phyloP scores from a whole-genome alignment of 2,888 invertebrate genomes.

The Alentia gelatinosa region DNA sequence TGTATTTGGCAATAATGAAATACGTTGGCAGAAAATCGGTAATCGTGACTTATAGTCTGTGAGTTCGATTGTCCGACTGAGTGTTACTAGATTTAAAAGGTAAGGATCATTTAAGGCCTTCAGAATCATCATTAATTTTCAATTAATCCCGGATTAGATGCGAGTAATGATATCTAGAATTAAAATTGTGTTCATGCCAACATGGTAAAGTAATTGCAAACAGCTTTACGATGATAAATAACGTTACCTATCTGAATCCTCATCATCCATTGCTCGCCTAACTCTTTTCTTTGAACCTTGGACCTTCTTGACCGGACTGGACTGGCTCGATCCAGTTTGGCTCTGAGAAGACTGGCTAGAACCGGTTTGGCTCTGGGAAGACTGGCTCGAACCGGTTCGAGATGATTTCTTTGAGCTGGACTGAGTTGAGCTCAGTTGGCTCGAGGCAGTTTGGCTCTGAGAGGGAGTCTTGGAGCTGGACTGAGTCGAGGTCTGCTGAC shows the following conservation, averaged over 20 bases:
- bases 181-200: too few species aligned
- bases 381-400: conserved; percentile 8
- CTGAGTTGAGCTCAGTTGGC: not conserved
- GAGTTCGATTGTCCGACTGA: too few species aligned
- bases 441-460: not conserved
- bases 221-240: too few species aligned
- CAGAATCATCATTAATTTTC: too few species aligned
- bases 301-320: not conserved
- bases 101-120: too few species aligned
- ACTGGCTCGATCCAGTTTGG: not conserved
- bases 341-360: not conserved
- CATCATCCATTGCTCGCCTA: not conserved
- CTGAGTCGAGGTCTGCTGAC: not conserved
- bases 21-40: too few species aligned
- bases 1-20: too few species aligned
- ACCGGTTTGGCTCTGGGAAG: not conserved
- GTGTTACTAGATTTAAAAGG: too few species aligned
- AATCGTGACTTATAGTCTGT: too few species aligned
- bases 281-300: not conserved
- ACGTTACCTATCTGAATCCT: not conserved
- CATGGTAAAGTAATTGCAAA: too few species aligned
- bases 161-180: too few species aligned
- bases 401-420: not conserved
- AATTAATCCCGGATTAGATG: too few species aligned
- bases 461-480: not conserved